phyloP scores from a whole-genome alignment of 2,888 invertebrate genomes.

The Lamellibrachia columna region DNA sequence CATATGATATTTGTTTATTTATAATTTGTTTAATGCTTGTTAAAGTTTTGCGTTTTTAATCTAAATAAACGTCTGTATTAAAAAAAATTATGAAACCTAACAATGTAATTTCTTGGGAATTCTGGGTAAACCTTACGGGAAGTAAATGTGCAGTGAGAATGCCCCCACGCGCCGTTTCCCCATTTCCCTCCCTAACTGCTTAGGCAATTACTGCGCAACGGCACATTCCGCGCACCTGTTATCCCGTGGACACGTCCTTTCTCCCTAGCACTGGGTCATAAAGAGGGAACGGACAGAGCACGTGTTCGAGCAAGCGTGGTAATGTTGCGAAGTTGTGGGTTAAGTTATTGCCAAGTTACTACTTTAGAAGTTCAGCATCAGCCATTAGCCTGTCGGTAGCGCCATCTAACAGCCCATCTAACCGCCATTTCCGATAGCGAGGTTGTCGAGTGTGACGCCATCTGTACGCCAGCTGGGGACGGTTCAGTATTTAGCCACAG shows the following conservation, averaged over 20 bases:
- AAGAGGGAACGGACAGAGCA: not conserved
- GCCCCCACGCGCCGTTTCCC: not conserved
- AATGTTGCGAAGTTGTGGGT: not conserved
- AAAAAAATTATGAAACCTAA: no score
- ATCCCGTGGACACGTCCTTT: not conserved
- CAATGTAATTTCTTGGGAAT: not conserved
- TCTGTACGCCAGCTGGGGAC: not conserved
- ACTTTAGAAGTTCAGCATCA: not conserved
- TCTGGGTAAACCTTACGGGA: not conserved
- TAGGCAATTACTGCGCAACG: not conserved
- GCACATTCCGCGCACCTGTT: not conserved
- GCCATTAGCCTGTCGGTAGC: not conserved
- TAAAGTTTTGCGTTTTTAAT: no score
- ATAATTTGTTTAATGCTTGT: no score
- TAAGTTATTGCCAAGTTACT: not conserved
- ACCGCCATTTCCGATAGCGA: constrained; percentile 10
- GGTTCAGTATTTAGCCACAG: not conserved
- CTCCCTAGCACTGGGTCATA: not conserved
- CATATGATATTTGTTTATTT: no score
- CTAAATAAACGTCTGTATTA: no score
- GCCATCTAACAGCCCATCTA: constrained; percentile 6
- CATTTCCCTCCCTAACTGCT: not conserved
- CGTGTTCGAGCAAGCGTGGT: not conserved
- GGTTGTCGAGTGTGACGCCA: not conserved
- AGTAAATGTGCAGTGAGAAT: not conserved